These are phyloP conservation scores for Lepidocolaptes lacrymiger DNA, from an alignment of 2,797 vertebrate species.

Conservation along the genomic window DNA sequence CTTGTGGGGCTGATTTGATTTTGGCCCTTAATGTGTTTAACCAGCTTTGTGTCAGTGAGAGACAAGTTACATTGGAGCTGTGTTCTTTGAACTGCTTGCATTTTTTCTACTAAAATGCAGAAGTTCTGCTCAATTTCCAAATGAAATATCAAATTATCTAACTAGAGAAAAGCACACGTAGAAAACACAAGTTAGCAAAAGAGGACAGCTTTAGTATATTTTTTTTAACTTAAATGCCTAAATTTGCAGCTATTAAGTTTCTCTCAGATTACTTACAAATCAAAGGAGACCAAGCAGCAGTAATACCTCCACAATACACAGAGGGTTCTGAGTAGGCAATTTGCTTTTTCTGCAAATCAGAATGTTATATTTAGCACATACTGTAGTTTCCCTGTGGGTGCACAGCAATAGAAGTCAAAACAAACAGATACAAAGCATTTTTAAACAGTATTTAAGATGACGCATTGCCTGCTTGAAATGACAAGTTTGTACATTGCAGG, in stretches of 20 bases:
- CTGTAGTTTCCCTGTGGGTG: constrained; percentile 14
- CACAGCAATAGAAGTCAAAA: constrained; percentile 38
- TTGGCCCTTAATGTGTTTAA: neutral
- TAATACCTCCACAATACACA: constrained; percentile 13
- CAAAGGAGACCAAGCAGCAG: neutral
- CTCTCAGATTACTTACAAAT: neutral
- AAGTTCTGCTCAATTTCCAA: neutral
- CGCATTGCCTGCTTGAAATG: constrained; percentile 35
- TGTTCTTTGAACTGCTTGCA: neutral
- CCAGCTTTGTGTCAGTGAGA: neutral
- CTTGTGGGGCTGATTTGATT: constrained; percentile 1
- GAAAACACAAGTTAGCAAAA: neutral
- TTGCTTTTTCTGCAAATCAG: constrained; percentile 46
- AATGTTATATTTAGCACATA: constrained; percentile 39
- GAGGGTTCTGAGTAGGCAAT: neutral
- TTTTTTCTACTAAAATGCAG: neutral
- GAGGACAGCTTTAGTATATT: neutral
- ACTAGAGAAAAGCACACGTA: neutral
- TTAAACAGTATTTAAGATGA: constrained; percentile 27
- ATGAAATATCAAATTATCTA: neutral
- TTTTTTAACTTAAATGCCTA: neutral
- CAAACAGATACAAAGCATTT: constrained; percentile 41
- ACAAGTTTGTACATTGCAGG: constrained; percentile 5
- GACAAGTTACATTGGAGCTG: neutral
- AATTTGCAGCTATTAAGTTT: neutral